Conservation (phyloP, 2,113 vertebrate genomes). For the Alectura lathami region DNA sequence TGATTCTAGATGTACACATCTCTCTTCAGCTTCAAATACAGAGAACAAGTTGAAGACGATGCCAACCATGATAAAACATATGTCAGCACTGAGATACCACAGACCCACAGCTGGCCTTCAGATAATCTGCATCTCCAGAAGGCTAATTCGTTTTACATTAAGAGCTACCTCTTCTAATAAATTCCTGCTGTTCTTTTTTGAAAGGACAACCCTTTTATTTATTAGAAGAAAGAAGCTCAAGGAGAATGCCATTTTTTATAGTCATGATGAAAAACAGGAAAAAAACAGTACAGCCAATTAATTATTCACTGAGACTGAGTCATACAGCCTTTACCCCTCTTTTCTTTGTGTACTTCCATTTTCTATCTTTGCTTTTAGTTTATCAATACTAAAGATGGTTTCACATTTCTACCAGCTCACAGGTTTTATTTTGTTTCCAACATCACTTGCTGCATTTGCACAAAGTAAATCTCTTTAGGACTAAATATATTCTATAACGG, state of each 20-base stretch:
- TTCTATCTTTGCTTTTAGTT: background rate
- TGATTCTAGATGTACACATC: conserved; percentile 17
- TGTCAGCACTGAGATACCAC: background rate
- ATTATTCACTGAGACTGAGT: background rate
- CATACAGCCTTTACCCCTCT: background rate
- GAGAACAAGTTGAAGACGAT: background rate
- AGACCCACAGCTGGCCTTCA: background rate
- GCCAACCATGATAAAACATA: conserved; percentile 4
- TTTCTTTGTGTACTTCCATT: background rate
- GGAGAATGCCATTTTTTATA: conserved; percentile 1
- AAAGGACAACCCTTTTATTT: background rate
- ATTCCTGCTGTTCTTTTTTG: background rate
- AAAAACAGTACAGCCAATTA: background rate
- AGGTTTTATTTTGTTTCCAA: background rate
- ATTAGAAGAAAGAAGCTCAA: background rate
- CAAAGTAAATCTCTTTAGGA: background rate
- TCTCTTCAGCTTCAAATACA: conserved; percentile 35
- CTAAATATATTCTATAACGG: background rate
- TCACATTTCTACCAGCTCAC: background rate
- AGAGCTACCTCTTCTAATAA: background rate
- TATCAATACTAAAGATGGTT: background rate
- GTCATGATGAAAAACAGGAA: background rate
- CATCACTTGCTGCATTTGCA: background rate
- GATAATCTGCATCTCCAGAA: conserved; percentile 24
- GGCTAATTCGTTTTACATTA: background rate